Evolutionary conservation across 2,797 vertebrate species (phyloP).

Genomic region (Oceanodroma leucorhoa): DNA sequence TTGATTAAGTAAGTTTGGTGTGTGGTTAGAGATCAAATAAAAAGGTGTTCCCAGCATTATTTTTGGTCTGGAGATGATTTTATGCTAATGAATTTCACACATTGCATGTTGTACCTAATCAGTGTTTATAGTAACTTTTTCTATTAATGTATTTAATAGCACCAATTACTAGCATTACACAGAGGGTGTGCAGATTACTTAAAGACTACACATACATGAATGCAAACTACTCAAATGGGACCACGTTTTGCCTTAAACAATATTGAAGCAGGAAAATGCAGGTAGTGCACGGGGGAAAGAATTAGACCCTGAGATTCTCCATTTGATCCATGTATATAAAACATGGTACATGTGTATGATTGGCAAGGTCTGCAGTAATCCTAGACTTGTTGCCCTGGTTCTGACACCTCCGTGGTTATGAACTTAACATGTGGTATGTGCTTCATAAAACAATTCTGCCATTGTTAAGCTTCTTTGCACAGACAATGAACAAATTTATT

Average conservation of each 20-base stretch:
- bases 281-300: neutral
- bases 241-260: neutral
- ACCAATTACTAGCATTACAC: neutral
- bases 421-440: neutral
- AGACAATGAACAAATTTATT: neutral
- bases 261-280: neutral
- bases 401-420: neutral
- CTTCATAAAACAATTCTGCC: neutral
- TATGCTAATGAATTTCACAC: neutral
- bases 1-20: neutral
- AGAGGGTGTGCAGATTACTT: rapidly evolving
- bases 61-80: neutral
- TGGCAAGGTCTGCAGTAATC: neutral
- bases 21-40: neutral
- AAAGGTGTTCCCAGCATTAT: neutral
- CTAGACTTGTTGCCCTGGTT: neutral
- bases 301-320: neutral
- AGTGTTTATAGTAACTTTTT: neutral
- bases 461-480: neutral
- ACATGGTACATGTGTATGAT: neutral
- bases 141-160: neutral
- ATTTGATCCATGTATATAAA: neutral
- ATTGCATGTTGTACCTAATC: neutral
- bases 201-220: neutral
- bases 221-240: neutral